Base-by-base conservation (phyloP, 2,113 vertebrate species). In the Isurus oxyrinchus region DNA sequence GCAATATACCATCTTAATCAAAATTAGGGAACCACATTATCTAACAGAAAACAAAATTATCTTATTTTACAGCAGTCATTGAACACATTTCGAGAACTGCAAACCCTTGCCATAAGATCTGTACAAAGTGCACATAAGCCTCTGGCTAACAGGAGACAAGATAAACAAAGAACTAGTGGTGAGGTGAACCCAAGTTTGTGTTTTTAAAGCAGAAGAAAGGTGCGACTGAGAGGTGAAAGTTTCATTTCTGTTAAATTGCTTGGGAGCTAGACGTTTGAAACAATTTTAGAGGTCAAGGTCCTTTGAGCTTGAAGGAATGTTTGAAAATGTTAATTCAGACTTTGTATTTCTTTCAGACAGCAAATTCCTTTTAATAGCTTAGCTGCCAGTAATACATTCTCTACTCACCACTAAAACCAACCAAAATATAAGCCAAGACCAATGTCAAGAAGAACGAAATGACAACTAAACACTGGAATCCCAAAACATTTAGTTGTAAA, bases 371-470 rank as follows among this genome's bases (percentile, higher is more conserved):
- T 27, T 35, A 55, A 95, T 53, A 72, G 67, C 27, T 72, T 72
- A 55, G 67, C 66, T 95, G 94, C 94, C 66, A 49, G 44, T 55
- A 35, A 8, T 19, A 55, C 4, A 95, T 72, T 95, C 53, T 95
- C 61, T 95, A 95, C 69, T 72, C 94, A 95, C 94, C 49, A 72
- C 53, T 49, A 76, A 94, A 61, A 94, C 59, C 57, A 76, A 59
- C n/a, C 49, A 69, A 55, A 91, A 59, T 91, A 69, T 49, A 95
- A 69, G 25, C 63, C 94, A 72, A 95, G 94, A 66, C 16, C 35
- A 69, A 95, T 69, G 23, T 49, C 55, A 91, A 91, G 40, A 23
- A 84, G 88, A 91, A 90, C 27, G 31, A 90, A 91, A 61, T 95
- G 44, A 95, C n/a, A 31, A 14, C 94, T 31, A 95, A 95, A 95